Evolutionary conservation across 64 coral and sea anemone genomes (phyloP).

Genomic region (Catalaphyllia jardinei): DNA sequence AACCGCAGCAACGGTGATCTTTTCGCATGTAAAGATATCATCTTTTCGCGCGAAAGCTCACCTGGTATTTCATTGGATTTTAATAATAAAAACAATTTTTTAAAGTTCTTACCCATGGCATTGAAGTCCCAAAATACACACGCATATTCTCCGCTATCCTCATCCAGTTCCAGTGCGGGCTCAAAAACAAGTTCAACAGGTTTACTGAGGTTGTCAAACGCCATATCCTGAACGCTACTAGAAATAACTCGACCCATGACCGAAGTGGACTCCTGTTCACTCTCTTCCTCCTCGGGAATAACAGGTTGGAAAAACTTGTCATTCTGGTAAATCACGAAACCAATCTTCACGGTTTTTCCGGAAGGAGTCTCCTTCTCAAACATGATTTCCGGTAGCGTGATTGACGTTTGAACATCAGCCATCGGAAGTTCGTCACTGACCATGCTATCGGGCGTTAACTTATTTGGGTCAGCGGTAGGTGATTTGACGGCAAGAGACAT

Average conservation of each 20-base stretch:
- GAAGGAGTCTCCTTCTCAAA: constrained; percentile 14
- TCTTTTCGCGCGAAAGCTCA: too few species aligned
- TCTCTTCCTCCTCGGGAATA: neutral
- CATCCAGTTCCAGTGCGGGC: neutral
- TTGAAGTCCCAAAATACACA: constrained; percentile 56
- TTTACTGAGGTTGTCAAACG: constrained; percentile 27
- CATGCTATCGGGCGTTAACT: constrained; percentile 20
- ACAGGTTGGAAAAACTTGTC: constrained; percentile 52
- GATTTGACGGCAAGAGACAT: constrained; percentile 32
- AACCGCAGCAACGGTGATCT: too few species aligned
- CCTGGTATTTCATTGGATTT: too few species aligned
- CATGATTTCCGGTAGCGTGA: constrained; percentile 32
- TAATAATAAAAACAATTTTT: too few species aligned
- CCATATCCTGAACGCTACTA: constrained; percentile 45
- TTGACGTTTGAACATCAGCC: constrained; percentile 41
- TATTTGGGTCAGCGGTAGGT: constrained; percentile 12
- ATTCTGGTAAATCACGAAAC: constrained; percentile 59
- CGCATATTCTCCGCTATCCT: neutral
- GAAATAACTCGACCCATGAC: constrained; percentile 43
- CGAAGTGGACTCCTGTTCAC: neutral
- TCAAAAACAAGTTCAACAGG: constrained; percentile 44
- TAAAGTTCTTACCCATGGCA: constrained; percentile 1
- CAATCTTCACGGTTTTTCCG: constrained; percentile 4
- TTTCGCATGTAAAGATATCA: too few species aligned
- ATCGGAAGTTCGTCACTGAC: constrained; percentile 16